A percentile compares a stretch with the other conserved stretches of the same genome.
These are phyloP conservation scores for Heterodera carotae DNA, from an alignment of 1,140 invertebrate genomes.

Conservation along the genomic window DNA sequence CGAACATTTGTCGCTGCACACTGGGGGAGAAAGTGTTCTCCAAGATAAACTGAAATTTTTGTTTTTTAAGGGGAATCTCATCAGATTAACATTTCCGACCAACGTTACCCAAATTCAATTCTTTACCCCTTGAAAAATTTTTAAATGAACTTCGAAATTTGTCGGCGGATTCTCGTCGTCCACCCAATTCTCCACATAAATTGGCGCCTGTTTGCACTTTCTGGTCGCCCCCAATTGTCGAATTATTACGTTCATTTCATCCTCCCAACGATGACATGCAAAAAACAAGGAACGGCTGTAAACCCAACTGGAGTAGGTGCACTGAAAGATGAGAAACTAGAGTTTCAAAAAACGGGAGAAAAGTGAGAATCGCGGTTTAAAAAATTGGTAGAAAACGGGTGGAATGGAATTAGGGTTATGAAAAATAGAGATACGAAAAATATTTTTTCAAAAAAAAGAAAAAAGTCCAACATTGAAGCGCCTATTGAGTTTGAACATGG, in stretches of 20 bases:
- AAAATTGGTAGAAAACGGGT: no score
- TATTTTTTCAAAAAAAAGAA: background rate
- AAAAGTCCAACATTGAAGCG: slow-evolving; percentile 9
- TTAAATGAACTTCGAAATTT: slow-evolving; percentile 32
- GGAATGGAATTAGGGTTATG: no score
- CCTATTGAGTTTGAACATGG: background rate
- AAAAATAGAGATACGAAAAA: no score
- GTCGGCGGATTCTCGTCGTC: slow-evolving; percentile 40
- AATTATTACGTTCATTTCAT: slow-evolving; percentile 39
- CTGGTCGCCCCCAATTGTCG: background rate
- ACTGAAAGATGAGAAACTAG: background rate
- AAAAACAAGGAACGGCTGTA: background rate
- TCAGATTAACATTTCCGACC: no score
- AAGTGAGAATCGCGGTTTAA: no score
- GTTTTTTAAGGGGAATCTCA: no score
- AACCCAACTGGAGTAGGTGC: background rate
- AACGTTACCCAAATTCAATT: no score
- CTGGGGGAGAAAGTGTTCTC: slow-evolving; percentile 17
- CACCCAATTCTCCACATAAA: slow-evolving; percentile 55
- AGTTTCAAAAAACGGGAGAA: background rate
- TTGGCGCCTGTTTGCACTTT: slow-evolving; percentile 35
- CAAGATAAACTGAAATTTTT: slow-evolving; percentile 21
- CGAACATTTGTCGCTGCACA: background rate
- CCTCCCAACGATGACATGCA: slow-evolving; percentile 42
- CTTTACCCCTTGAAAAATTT: no score